A percentile compares a stretch with the other conserved stretches of the same genome.
Conservation (phyloP, 2,888 invertebrate species). For the Thumatha senex region DNA sequence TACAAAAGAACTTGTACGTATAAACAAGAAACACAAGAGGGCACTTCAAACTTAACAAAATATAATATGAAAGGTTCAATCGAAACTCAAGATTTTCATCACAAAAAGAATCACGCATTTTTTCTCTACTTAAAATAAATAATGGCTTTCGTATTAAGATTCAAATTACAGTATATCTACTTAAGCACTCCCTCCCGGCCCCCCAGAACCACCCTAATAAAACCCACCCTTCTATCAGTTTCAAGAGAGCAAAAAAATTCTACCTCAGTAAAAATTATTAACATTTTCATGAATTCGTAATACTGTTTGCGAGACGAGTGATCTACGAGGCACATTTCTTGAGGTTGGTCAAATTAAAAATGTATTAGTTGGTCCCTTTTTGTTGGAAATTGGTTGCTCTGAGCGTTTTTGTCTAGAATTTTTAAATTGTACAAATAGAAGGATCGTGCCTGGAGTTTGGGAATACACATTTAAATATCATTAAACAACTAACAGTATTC, state of each 20-base stretch:
- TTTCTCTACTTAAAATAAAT: constrained; percentile 69
- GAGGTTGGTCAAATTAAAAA: constrained; percentile 46
- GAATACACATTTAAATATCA: neutral
- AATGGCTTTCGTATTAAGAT: constrained; percentile 73
- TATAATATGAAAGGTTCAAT: constrained; percentile 51
- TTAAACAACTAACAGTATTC: neutral
- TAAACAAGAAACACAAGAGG: constrained; percentile 11
- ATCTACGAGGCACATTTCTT: constrained; percentile 46
- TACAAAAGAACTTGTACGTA: constrained; percentile 8
- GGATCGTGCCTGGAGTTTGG: neutral
- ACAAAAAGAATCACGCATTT: constrained; percentile 61
- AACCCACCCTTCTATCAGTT: constrained; percentile 59
- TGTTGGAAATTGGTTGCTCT: constrained; percentile 17
- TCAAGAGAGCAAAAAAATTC: constrained; percentile 44
- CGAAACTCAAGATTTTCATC: constrained; percentile 52
- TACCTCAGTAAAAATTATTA: constrained; percentile 66
- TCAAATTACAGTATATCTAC: constrained; percentile 73
- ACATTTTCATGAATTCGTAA: constrained; percentile 70
- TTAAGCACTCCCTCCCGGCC: constrained; percentile 47
- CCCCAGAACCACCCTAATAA: constrained; percentile 52
- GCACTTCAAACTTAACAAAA: constrained; percentile 31
- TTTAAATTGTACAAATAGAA: constrained; percentile 13
- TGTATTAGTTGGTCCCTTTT: constrained; percentile 38
- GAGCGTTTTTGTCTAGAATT: constrained; percentile 12
- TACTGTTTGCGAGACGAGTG: constrained; percentile 53